Percentiles rank a stretch among this genome's conserved stretches.
Evolutionary conservation across 2,113 vertebrate species (phyloP).

Genomic region (Vidua macroura): DNA sequence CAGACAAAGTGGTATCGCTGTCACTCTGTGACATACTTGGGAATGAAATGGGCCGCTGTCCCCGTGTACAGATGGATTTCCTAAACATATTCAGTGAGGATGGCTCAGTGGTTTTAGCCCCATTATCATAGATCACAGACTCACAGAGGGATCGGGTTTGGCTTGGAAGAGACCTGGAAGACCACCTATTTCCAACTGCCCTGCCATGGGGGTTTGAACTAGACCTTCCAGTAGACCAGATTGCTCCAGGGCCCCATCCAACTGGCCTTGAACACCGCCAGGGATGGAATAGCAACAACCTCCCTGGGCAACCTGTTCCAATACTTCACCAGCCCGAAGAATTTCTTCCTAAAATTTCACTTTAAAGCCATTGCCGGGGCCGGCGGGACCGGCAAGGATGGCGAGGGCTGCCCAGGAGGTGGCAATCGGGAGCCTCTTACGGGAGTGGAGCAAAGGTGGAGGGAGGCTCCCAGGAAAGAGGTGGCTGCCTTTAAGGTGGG

Average conservation of each 20-base stretch:
- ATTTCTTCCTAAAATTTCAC: not conserved
- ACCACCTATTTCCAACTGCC: not conserved
- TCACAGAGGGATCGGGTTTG: not conserved
- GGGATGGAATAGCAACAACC: not conserved
- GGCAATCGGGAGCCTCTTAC: constrained; percentile 33
- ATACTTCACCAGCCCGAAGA: not conserved
- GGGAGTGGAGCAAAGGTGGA: constrained; percentile 53
- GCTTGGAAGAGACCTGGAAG: not conserved
- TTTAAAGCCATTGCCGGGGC: not conserved
- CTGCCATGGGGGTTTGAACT: not conserved
- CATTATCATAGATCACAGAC: not conserved
- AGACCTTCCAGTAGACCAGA: not conserved
- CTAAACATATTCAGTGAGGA: not conserved
- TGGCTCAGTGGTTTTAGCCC: not conserved
- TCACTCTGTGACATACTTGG: fast-evolving
- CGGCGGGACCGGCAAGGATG: not conserved
- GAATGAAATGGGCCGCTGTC: fast-evolving
- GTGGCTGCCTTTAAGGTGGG: constrained; percentile 64
- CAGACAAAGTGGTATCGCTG: fast-evolving
- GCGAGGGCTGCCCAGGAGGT: constrained; percentile 33
- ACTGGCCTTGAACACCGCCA: not conserved
- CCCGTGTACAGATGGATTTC: fast-evolving
- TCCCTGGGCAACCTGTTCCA: not conserved
- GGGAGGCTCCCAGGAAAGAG: constrained; percentile 54
- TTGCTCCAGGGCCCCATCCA: not conserved